phyloP scores from a whole-genome alignment of 2,113 vertebrate species.

The Uria aalge region DNA sequence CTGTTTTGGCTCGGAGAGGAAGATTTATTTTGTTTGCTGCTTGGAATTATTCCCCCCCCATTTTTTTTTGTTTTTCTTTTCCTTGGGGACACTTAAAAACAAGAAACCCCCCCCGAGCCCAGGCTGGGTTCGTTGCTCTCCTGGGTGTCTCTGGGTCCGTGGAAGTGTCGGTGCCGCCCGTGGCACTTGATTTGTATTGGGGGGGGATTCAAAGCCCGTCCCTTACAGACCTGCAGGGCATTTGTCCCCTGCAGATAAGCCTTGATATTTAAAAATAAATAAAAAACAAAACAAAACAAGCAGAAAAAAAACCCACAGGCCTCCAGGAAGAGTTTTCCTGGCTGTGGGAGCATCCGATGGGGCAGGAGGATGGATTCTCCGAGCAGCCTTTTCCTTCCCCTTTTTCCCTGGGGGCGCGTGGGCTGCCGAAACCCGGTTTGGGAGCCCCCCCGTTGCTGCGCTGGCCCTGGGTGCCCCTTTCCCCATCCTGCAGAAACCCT shows the following conservation, averaged over 20 bases:
- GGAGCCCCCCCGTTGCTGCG: rapidly evolving
- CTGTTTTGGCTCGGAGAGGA: constrained; percentile 37
- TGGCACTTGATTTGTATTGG: not conserved
- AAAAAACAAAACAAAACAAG: not conserved
- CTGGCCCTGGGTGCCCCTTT: not conserved
- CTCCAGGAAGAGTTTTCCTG: not conserved
- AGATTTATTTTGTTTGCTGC: constrained; percentile 37
- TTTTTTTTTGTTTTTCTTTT: not conserved
- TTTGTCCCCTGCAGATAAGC: not conserved
- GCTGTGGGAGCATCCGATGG: not conserved
- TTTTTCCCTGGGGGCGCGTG: not conserved
- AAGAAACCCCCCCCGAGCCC: rapidly evolving
- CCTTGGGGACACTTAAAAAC: not conserved
- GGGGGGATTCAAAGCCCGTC: not conserved
- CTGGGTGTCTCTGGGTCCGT: rapidly evolving
- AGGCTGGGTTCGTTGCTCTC: not conserved
- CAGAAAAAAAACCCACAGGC: rapidly evolving
- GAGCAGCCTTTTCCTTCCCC: not conserved
- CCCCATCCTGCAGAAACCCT: not conserved
- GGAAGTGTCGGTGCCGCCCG: not conserved
- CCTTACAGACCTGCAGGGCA: not conserved
- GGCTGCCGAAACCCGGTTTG: rapidly evolving
- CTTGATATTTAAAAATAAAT: not conserved
- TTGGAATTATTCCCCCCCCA: not conserved
- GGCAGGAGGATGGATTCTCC: not conserved